Percentiles rank a stretch among this genome's conserved stretches.
Evolutionary conservation across 2,888 invertebrate genomes (phyloP).

Genomic region (Coremacera marginata): DNA sequence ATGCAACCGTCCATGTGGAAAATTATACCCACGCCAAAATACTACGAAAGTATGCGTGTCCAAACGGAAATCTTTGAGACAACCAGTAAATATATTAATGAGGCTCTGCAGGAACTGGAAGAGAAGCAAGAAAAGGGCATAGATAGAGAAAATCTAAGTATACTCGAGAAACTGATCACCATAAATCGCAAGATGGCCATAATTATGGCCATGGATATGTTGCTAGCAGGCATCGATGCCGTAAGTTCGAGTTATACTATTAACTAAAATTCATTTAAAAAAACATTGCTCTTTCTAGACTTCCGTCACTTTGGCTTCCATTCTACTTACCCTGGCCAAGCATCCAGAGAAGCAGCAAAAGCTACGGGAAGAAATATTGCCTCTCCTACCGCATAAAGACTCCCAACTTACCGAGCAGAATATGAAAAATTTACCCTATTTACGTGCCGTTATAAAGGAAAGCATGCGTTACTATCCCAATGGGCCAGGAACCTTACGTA

Average conservation of each 20-base stretch:
- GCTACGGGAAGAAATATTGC: constrained; percentile 73
- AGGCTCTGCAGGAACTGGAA: constrained; percentile 59
- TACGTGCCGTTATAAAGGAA: constrained; percentile 83
- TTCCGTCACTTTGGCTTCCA: constrained; percentile 51
- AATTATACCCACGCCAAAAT: constrained; percentile 59
- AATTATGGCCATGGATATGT: constrained; percentile 79
- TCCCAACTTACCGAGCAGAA: constrained; percentile 69
- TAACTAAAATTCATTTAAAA: neutral
- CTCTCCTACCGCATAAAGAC: constrained; percentile 61
- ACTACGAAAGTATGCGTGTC: constrained; percentile 53
- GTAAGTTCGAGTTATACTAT: constrained; percentile 68
- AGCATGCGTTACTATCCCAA: constrained; percentile 75
- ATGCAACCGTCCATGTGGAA: constrained; percentile 64
- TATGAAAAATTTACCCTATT: constrained; percentile 72
- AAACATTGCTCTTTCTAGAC: constrained; percentile 53
- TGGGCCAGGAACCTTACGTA: constrained; percentile 72
- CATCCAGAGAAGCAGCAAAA: constrained; percentile 76
- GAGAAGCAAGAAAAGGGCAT: constrained; percentile 48
- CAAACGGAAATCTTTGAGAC: constrained; percentile 54
- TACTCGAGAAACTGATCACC: constrained; percentile 75
- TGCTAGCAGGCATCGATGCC: constrained; percentile 80
- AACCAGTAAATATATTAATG: constrained; percentile 59
- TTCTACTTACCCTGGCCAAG: constrained; percentile 70
- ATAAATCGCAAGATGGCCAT: constrained; percentile 75
- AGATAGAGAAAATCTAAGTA: constrained; percentile 70